These are phyloP conservation scores for Oxyteleia sp. DNA, from an alignment of 2,888 invertebrate species.

Conservation along the genomic window DNA sequence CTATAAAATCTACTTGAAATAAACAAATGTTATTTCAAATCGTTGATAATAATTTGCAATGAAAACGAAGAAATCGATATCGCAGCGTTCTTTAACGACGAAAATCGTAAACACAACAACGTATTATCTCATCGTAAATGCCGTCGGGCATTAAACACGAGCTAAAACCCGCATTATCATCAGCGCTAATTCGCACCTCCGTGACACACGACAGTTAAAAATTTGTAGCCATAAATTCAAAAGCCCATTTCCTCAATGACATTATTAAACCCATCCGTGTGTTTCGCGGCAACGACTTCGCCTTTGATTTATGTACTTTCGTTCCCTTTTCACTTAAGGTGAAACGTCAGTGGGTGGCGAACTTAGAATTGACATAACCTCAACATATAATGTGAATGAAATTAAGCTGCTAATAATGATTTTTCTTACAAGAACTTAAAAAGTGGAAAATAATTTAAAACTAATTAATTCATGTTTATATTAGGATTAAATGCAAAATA, in stretches of 20 bases:
- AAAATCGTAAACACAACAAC: neutral
- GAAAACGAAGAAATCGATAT: too few relatives aligned
- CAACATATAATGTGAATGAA: too few relatives aligned
- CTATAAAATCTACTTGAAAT: too few relatives aligned
- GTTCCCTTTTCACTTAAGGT: slow-evolving; percentile 40
- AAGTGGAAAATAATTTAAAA: too few relatives aligned
- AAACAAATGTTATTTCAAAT: too few relatives aligned
- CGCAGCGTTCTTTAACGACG: neutral
- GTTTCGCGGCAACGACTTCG: slow-evolving; percentile 40
- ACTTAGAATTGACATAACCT: too few relatives aligned
- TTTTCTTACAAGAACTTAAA: too few relatives aligned
- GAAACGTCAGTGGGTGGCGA: too few relatives aligned
- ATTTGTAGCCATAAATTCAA: slow-evolving; percentile 24
- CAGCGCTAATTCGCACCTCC: slow-evolving; percentile 1
- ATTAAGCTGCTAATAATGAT: too few relatives aligned
- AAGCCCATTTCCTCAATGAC: slow-evolving; percentile 4
- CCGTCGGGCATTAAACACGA: neutral
- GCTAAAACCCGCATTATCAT: neutral
- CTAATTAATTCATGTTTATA: too few relatives aligned
- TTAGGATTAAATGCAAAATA: too few relatives aligned
- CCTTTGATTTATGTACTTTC: slow-evolving; percentile 34
- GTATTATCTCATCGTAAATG: neutral
- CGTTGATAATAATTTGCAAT: too few relatives aligned
- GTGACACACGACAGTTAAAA: slow-evolving; percentile 20
- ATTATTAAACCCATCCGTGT: slow-evolving; percentile 17